Evolutionary conservation across 2,113 vertebrate genomes (phyloP).

Genomic region (Axis porcinus): DNA sequence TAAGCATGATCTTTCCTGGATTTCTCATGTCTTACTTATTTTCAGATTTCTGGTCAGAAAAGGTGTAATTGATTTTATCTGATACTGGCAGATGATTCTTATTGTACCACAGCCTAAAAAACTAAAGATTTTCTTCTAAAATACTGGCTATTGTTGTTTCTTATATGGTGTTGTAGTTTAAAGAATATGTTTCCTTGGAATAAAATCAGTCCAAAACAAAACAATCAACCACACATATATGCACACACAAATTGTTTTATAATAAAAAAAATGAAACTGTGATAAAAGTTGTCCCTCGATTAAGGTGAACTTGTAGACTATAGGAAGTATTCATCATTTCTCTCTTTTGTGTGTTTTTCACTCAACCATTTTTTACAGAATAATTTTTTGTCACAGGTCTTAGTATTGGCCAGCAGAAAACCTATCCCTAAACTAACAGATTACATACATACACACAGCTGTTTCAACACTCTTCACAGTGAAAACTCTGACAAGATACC

Average conservation of each 20-base stretch:
- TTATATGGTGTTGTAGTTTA: background rate
- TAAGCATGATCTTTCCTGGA: background rate
- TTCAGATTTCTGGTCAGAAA: background rate
- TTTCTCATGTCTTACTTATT: background rate
- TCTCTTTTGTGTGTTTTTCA: background rate
- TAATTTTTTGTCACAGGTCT: constrained; percentile 51
- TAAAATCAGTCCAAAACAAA: background rate
- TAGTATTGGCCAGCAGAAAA: constrained; percentile 49
- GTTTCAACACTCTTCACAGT: constrained; percentile 53
- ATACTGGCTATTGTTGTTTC: constrained; percentile 1
- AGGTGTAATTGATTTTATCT: background rate
- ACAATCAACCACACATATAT: background rate
- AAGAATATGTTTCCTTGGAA: background rate
- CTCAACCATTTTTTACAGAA: background rate
- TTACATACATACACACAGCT: constrained; percentile 34
- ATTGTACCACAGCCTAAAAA: background rate
- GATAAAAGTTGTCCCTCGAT: background rate
- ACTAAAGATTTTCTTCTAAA: background rate
- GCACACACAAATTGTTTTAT: background rate
- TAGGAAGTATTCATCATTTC: background rate
- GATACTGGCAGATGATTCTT: background rate
- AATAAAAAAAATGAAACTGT: background rate
- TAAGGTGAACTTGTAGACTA: background rate
- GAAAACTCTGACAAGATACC: constrained; percentile 60
- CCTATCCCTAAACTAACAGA: constrained; percentile 33